Evolutionary conservation across 2,888 invertebrate species (phyloP).

Genomic region (Ochropleura leucogaster): DNA sequence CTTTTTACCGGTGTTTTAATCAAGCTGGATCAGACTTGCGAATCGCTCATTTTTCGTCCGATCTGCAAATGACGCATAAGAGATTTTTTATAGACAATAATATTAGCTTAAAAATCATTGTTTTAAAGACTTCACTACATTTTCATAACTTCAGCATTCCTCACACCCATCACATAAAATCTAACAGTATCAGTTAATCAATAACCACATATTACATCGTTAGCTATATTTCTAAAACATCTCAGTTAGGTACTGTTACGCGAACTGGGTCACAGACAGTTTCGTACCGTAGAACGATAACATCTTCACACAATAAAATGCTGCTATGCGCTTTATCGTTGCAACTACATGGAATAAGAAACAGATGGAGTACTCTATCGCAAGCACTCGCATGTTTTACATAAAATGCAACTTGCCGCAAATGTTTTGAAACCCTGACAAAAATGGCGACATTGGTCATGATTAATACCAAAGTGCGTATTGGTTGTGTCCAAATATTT

Average conservation of each 20-base stretch:
- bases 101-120: background rate
- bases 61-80: background rate
- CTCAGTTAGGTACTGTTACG: constrained; percentile 66
- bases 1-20: constrained; percentile 36
- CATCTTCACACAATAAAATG: constrained; percentile 65
- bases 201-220: constrained; percentile 43
- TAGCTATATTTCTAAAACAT: constrained; percentile 63
- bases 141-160: constrained; percentile 11
- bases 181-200: constrained; percentile 48
- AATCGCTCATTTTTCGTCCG: constrained; percentile 10
- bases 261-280: constrained; percentile 67
- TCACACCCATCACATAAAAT: constrained; percentile 21
- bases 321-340: constrained; percentile 66
- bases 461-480: background rate
- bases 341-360: constrained; percentile 32
- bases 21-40: constrained; percentile 19
- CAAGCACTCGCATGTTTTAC: background rate
- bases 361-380: constrained; percentile 19
- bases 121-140: background rate
- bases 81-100: background rate
- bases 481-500: background rate
- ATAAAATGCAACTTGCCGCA: background rate
- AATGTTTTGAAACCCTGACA: background rate
- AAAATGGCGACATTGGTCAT: background rate
- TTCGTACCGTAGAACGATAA: constrained; percentile 70